Evolutionary conservation across 2,113 vertebrate species (phyloP), one percentile per base, ranked within the genome.

Genomic region (Meles meles): DNA sequence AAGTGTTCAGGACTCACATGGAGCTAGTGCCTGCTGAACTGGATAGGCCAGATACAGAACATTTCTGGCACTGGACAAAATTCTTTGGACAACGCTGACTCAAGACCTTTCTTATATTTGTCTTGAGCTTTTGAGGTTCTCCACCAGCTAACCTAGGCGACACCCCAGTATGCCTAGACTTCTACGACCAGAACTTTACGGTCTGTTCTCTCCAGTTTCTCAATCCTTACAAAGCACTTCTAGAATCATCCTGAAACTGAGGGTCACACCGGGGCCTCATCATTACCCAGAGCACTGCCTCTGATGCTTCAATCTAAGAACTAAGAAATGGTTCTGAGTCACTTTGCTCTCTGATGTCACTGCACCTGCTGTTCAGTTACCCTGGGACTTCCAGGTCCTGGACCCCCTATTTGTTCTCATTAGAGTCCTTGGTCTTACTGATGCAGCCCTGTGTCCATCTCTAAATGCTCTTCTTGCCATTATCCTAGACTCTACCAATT

Each of bases 71-170:
- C 49, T 76, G 74, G 31, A 93, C 4, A 18, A 55, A 63, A 76
- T 81, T 90, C 34, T 52, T 42, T 67, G 65, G 79, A 18, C 17
- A 42, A 29, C 10, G 25, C 31, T 77, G 8, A 69, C 65, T 57
- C 65, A 76, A 76, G 55, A 49, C 10, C n/a, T 74, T 76, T 90
- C 42, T 86, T 15, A 20, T 57, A 72, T 55, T 42, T 79, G 23
- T 84, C 42, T 77, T 76, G 74, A 87, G 65, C 18, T 94, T 93
- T 94, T 74, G 39, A 21, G 92, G 81, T 96, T 90, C 31, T 82
- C 39, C 71, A 34, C 34, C 37, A 55, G 67, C 13, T 42, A 31
- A 91, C 4, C 0, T 34, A 87, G 76, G 31, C 25, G 47, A 9
- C 59, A 49, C 2, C 29, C 18, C 29, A 49, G 71, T 37, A 14